Percentiles rank a stretch among this genome's conserved stretches.
Evolutionary conservation across 2,888 invertebrate genomes (phyloP).

Genomic region (Camponotus fellah): DNA sequence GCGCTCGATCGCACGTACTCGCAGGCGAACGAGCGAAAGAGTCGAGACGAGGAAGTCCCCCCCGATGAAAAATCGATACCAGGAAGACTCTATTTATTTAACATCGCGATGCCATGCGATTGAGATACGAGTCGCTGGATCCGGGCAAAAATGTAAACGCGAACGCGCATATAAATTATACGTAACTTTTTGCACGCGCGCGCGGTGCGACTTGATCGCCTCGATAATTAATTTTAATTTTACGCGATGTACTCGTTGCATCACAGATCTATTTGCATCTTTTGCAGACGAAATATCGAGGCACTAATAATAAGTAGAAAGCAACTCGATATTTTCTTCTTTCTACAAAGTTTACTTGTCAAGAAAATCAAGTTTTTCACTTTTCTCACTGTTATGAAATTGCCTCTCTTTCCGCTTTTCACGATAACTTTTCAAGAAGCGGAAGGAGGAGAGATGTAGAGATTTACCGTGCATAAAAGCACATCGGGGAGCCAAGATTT

Average conservation of each 20-base stretch:
- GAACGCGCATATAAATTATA: not conserved
- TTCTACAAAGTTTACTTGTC: not conserved
- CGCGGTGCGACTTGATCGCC: not conserved
- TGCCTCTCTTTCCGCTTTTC: not conserved
- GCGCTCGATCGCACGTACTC: conserved; percentile 31
- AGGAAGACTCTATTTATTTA: conserved; percentile 48
- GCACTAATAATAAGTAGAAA: not conserved
- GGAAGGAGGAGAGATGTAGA: not conserved
- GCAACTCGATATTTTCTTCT: not conserved
- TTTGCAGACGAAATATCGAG: not conserved
- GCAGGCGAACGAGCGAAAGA: not conserved
- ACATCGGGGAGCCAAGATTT: conserved; percentile 13
- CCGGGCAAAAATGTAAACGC: conserved; percentile 17
- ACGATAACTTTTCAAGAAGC: not conserved
- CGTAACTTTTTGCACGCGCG: not conserved
- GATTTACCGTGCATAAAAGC: conserved; percentile 16
- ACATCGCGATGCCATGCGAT: conserved; percentile 18
- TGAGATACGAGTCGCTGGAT: conserved; percentile 15
- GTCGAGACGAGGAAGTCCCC: not conserved
- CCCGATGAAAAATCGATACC: conserved; percentile 43
- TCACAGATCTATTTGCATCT: not conserved
- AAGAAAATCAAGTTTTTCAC: not conserved
- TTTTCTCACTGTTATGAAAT: not conserved
- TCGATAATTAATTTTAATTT: not conserved
- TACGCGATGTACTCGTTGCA: not conserved